Evolutionary conservation across 2,888 invertebrate genomes (phyloP), one percentile per base, ranked within the genome.

Genomic region (Trachelus stipa): DNA sequence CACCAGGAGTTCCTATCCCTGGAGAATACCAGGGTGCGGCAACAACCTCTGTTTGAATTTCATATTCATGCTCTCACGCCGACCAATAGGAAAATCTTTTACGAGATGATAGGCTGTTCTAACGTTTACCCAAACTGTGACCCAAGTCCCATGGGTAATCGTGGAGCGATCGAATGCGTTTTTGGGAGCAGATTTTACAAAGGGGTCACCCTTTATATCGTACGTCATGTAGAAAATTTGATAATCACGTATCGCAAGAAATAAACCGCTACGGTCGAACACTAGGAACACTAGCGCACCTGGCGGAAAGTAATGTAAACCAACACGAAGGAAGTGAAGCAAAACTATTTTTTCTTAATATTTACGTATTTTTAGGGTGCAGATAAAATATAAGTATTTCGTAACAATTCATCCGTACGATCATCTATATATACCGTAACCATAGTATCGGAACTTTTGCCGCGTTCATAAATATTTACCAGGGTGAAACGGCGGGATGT

Each of bases 401-500:
- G 1, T 23, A 9, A 1, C 23, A 23, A 56, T 56, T 56, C 56
- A 56, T 0, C 56, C 56, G 23, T 56, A 23, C 23, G 23, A 56
- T 3, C 0, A 1, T 40, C 40, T 11, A 11, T 56, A 23, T 23
- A 56, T 9, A 56, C 23, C 23, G 56, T 56, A 23, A 56, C 23
- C 56, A 56, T 56, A 56, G 56, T 56, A 56, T 56, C 56, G 56
- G 1, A 56, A 56, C 84, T 85, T 88, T 85, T 86, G 85, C 83
- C 87, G 83, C 85, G 85, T 90, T 88, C 87, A 89, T 90, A 90
- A 90, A 90, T 90, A 90, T 90, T 89, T 89, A 89, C 86, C 87
- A 86, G 86, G 85, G 85, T 81, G 83, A 76, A 80, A 34, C 71
- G 31, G 71, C 31, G 71, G 71, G 71, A 71, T 71, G 33, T 81